A percentile compares a stretch with the other conserved stretches of the same genome.
Conservation (phyloP, 2,888 invertebrate species). For the Rugalucina vietnamica region DNA sequence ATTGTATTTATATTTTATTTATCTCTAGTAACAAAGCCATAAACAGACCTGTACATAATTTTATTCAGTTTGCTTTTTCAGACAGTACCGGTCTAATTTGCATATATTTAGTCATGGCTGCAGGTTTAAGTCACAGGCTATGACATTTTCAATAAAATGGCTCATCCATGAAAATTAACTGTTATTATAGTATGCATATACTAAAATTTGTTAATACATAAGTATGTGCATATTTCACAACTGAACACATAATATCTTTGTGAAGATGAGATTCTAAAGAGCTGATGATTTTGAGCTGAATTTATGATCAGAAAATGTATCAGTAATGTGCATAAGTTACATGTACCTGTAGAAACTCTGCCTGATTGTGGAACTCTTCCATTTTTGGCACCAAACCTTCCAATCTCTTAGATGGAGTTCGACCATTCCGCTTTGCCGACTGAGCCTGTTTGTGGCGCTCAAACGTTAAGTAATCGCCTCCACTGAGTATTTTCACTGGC, state of each 20-base stretch:
- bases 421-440: constrained; percentile 23
- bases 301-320: not conserved
- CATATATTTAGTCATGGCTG: not conserved
- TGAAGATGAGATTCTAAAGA: not conserved
- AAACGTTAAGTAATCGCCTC: constrained; percentile 34
- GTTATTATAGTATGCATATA: not conserved
- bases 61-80: not conserved
- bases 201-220: not conserved
- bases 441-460: constrained; percentile 35
- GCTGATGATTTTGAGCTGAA: not conserved
- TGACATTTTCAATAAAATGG: not conserved
- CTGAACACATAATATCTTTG: not conserved
- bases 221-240: not conserved
- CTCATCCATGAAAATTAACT: not conserved
- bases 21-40: not conserved
- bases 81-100: not conserved
- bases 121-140: not conserved
- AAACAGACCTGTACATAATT: not conserved
- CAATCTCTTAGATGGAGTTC: constrained; percentile 31
- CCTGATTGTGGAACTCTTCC: constrained; percentile 53
- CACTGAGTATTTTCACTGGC: constrained; percentile 28
- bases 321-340: not conserved
- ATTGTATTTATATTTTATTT: not conserved
- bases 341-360: constrained; percentile 36
- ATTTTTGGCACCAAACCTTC: constrained; percentile 46